Evolutionary conservation across 2,888 invertebrate genomes (phyloP).

Genomic region (Cosmia trapezina): DNA sequence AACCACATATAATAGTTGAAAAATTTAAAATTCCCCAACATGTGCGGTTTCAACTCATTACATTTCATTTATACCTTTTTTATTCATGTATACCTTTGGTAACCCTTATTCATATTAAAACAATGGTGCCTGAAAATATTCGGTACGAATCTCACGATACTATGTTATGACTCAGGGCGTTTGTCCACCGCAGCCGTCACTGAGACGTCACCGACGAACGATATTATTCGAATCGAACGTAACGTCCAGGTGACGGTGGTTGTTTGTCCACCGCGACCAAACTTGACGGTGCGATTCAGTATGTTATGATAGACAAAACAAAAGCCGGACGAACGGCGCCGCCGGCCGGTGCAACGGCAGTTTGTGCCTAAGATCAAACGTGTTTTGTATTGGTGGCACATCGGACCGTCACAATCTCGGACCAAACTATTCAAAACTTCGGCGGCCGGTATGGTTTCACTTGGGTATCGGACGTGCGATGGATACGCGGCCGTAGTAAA

Average conservation of each 20-base stretch:
- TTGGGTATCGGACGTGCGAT: not conserved
- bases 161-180: constrained; percentile 19
- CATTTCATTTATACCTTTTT: constrained; percentile 74
- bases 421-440: not conserved
- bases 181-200: not conserved
- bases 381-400: not conserved
- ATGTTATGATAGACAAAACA: not conserved
- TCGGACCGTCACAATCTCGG: not conserved
- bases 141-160: constrained; percentile 53
- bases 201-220: not conserved
- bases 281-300: not conserved
- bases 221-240: not conserved
- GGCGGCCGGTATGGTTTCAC: not conserved
- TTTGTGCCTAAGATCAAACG: not conserved
- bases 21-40: constrained; percentile 28
- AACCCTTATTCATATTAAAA: constrained; percentile 60
- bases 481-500: not conserved
- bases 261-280: not conserved
- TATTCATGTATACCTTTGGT: constrained; percentile 38
- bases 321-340: not conserved
- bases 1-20: constrained; percentile 23
- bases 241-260: not conserved
- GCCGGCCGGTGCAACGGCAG: not conserved
- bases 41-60: constrained; percentile 69
- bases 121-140: constrained; percentile 63